These are phyloP conservation scores for Phyllopteryx taeniolatus DNA, from an alignment of 2,113 vertebrate species.

Conservation along the genomic window DNA sequence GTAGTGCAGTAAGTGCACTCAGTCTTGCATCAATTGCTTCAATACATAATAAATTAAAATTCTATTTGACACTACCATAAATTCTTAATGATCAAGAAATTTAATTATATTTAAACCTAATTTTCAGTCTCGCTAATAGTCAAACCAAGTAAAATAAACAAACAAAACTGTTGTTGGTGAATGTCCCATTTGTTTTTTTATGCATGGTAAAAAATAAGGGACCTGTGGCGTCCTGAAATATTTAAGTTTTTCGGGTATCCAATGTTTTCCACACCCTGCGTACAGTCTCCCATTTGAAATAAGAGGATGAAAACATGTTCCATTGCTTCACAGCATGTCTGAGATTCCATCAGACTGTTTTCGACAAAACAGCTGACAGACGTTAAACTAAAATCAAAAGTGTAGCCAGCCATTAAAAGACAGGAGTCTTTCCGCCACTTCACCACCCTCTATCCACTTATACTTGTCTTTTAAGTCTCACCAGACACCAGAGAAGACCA, in stretches of 20 bases:
- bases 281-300: background rate
- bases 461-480: constrained; percentile 40
- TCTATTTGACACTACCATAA: no score
- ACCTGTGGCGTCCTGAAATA: background rate
- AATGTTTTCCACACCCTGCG: constrained; percentile 2
- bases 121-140: no score
- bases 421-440: constrained; percentile 7
- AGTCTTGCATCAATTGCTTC: constrained; percentile 4
- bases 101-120: no score
- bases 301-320: constrained; percentile 20
- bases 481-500: constrained; percentile 28
- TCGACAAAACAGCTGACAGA: constrained; percentile 13
- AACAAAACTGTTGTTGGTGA: background rate
- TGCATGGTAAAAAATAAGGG: background rate
- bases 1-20: constrained; percentile 6
- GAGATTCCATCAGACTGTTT: constrained; percentile 9
- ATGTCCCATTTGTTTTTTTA: background rate
- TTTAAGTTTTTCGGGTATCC: constrained; percentile 8
- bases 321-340: constrained; percentile 15
- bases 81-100: background rate
- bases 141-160: background rate
- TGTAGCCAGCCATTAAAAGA: constrained; percentile 12
- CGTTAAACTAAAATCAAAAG: constrained; percentile 4
- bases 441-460: constrained; percentile 14
- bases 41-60: no score